A percentile compares a stretch with the other conserved stretches of the same genome.
Conservation (phyloP, 2,797 vertebrate species). For the Orestias chungarensis region DNA sequence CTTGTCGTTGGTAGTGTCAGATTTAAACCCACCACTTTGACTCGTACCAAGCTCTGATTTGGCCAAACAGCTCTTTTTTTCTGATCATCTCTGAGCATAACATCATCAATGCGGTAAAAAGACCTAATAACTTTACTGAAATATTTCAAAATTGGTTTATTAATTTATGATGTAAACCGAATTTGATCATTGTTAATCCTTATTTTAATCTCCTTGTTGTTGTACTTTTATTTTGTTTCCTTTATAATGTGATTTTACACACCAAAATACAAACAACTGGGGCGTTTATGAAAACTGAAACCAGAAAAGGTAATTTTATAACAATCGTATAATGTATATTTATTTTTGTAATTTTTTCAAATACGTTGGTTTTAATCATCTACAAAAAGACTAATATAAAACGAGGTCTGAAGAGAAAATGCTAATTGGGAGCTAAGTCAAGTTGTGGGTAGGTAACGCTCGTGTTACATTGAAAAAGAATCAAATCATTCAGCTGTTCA, state of each 20-base stretch:
- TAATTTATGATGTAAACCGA: neutral
- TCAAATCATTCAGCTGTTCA: neutral
- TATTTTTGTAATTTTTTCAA: constrained; percentile 9
- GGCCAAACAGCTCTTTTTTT: neutral
- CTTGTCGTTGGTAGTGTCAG: neutral
- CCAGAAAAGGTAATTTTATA: constrained; percentile 37
- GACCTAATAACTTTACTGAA: too few species aligned
- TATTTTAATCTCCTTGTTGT: too few species aligned
- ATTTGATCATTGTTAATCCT: neutral
- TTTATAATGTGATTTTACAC: neutral
- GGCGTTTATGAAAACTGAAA: constrained; percentile 11
- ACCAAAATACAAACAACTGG: neutral
- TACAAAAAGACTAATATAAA: constrained; percentile 12
- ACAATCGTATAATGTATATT: neutral
- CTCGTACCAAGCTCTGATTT: neutral
- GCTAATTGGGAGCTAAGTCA: neutral
- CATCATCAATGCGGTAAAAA: too few species aligned
- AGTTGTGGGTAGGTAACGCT: constrained; percentile 9
- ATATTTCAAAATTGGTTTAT: neutral
- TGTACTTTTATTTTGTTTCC: neutral
- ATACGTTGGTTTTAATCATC: constrained; percentile 19
- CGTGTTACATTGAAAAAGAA: neutral
- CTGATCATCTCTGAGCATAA: too few species aligned
- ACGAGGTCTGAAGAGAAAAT: constrained; percentile 16
- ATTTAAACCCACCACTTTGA: neutral